Base-by-base conservation (phyloP, 2,888 invertebrate genomes). In the Nemurella pictetii region DNA sequence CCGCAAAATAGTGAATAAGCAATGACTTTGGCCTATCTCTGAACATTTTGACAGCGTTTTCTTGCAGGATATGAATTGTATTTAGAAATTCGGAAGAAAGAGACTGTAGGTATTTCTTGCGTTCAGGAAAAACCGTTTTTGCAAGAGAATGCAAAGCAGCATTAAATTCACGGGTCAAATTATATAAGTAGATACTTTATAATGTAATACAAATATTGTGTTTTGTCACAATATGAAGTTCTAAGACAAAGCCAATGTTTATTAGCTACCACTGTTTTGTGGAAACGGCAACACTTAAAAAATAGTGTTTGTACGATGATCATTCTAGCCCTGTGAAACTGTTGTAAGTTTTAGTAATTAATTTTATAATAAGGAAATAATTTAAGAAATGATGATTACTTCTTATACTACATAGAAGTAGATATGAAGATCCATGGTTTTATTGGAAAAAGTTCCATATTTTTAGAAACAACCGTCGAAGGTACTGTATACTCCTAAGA, bases 341-440 rank as follows among this genome's bases (percentile, higher is more conserved):
- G 75, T 75, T n/a, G 12, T 73, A 75, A 75, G 28, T 75, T 75
- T 27, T 75, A 75, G 26, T 75, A 75, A 15, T 75, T 75, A 74
- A 25, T 74, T 25, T 7, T 74, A 4, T 74, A 25, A 35, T 35
- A 55, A 55, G 55, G 20, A 55, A 55, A 20, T 55, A 55, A 7
- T 55, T 55, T 55, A 55, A 55, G 55, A 3, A 55, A 55, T 20
- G 55, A 20, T 55, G 20, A 55, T n/a, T 55, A 55, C 55, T 55
- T 12, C 12, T 20, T 55, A n/a, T 55, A 55, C 55, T 55, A 7
- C 35, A 35, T 55, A 12, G 55, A 20, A 55, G 55, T 55, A 55
- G 1, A 1, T 55, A 55, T 55, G 55, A 20, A 55, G 55, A 55
- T 55, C 9, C 2, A 55, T 55, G 20, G 55, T 55, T 55, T 75